Evolutionary conservation across 2,888 invertebrate genomes (phyloP), one percentile per base, ranked within the genome.

Genomic region (Lamellibrachia satsuma): DNA sequence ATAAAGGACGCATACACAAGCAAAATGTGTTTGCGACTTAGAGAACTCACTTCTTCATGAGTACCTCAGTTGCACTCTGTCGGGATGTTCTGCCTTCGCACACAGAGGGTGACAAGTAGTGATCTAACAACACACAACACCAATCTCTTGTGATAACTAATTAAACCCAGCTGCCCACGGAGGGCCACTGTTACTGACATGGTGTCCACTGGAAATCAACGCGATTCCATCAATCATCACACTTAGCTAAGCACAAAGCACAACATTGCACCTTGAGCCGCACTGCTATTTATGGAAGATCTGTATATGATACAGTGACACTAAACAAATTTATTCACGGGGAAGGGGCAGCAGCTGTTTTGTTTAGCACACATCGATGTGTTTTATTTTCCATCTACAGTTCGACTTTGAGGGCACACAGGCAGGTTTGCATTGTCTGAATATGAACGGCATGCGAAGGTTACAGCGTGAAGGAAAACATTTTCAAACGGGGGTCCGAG

Each of bases 271-370:
- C 22, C n/a, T 52, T 52, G 39, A 90, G 9, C 57, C 94, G 95
- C 95, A 95, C 94, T 94, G 94, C 39, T 39, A 39, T 39, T 39
- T 39, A 39, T 39, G 39, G 39, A 39, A 39, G 39, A 39, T 39
- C 39, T 39, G 39, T 39, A 39, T 39, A 39, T 39, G 39, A 39
- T 1, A 39, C 39, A 39, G 1, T 39, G 39, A 39, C 39, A 39
- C 39, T 39, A 39, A 39, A 39, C 39, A 39, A 39, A 39, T 39
- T 1, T 39, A 39, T 39, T 39, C 1, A 39, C 39, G 39, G 39
- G 39, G 39, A 39, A 39, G 39, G 39, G 39, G 39, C 39, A 39
- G 39, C 39, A 39, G 39, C 39, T 39, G 39, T 39, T 39, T 39
- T 39, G 39, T 39, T 39, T 39, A 39, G 39, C 39, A 1, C 1